A percentile compares a stretch with the other conserved stretches of the same genome.
phyloP scores from a whole-genome alignment of 2,888 invertebrate genomes.

The Hermaeophaga mercurialis region DNA sequence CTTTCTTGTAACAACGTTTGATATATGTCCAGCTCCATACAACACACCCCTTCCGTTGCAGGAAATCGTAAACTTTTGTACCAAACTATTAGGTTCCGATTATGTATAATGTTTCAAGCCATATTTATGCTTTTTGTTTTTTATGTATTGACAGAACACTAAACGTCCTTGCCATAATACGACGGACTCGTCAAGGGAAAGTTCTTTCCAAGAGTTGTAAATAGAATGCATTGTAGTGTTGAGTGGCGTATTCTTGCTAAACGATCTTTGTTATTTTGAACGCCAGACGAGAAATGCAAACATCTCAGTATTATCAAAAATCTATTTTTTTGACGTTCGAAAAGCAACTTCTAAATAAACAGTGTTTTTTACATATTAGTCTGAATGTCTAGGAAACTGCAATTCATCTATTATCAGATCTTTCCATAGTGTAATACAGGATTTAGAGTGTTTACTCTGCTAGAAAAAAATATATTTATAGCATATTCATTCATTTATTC shows the following conservation, averaged over 20 bases:
- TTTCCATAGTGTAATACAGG: too few species aligned
- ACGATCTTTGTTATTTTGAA: slow-evolving; percentile 14
- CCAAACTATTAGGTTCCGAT: slow-evolving; percentile 32
- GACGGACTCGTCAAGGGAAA: slow-evolving; percentile 38
- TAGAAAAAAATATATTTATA: too few species aligned
- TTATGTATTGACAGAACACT: slow-evolving; percentile 47
- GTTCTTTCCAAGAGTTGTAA: slow-evolving; percentile 36
- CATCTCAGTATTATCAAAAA: slow-evolving; percentile 25
- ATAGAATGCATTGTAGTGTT: slow-evolving; percentile 28
- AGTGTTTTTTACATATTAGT: too few species aligned
- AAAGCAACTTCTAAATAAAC: too few species aligned
- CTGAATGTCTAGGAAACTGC: too few species aligned
- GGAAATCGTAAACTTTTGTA: slow-evolving; percentile 24
- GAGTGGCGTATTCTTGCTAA: slow-evolving; percentile 48
- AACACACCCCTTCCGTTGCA: slow-evolving; percentile 18
- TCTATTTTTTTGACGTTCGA: slow-evolving; percentile 1
- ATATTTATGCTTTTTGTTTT: too few species aligned
- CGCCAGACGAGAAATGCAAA: slow-evolving; percentile 18
- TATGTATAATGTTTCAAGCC: slow-evolving; percentile 39
- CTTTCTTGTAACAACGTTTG: slow-evolving; percentile 28
- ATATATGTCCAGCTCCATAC: slow-evolving; percentile 23
- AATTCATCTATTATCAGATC: too few species aligned
- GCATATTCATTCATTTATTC: too few species aligned
- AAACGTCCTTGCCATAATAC: slow-evolving; percentile 44
- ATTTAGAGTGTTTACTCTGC: too few species aligned